phyloP scores from a whole-genome alignment of 1,140 invertebrate genomes.

The Schlechtendalia chinensis region DNA sequence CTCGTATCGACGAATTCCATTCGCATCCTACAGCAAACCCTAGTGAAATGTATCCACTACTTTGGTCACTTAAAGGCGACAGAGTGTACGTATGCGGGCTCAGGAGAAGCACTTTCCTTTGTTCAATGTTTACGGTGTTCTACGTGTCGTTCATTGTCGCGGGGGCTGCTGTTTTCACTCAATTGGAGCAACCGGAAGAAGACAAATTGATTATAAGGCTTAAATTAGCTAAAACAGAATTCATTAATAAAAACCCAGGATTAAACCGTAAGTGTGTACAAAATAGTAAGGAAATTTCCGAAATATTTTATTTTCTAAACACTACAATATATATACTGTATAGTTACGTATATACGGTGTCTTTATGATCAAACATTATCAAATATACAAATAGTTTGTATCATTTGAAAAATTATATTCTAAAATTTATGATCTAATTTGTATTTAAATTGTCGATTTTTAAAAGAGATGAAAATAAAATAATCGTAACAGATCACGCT shows the following conservation, averaged over 20 bases:
- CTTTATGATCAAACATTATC: no score
- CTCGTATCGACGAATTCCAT: no score
- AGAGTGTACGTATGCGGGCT: background rate
- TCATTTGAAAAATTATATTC: no score
- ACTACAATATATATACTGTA: no score
- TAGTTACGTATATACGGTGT: no score
- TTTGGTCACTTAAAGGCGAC: background rate
- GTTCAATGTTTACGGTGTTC: background rate
- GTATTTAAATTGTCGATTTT: no score
- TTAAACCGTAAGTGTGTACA: background rate
- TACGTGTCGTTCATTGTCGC: background rate
- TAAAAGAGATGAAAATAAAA: no score
- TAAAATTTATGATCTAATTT: no score
- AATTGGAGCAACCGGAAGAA: background rate
- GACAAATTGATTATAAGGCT: background rate
- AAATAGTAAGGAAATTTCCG: background rate
- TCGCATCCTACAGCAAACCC: background rate
- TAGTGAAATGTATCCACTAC: background rate
- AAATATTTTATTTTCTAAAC: no score
- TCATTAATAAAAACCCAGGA: background rate
- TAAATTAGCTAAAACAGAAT: background rate
- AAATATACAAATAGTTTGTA: no score
- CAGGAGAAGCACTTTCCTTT: slow-evolving; percentile 2
- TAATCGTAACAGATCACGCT: no score
- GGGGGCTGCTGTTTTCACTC: background rate